Base-by-base conservation (phyloP, 1,140 invertebrate species). In the Rhopalosiphum maidis region DNA sequence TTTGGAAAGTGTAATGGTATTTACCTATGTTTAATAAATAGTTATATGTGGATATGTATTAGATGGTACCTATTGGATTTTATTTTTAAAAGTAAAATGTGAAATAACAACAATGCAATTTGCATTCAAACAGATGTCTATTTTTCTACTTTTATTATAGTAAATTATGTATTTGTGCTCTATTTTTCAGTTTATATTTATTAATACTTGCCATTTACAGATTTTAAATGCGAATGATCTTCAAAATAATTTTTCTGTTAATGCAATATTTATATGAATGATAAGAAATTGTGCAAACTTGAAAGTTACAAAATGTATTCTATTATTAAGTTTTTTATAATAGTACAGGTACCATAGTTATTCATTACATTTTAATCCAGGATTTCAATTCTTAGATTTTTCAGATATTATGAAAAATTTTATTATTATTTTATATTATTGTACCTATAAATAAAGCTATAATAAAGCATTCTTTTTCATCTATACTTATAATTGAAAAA, bases 21-120 rank as follows among this genome's bases (percentile, higher is more conserved):
- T 0, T 68, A 68, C 60, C 60, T 18, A 68, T 60, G 30, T n/a
- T n/a, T 9, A 68, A 68, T n/a, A n/a, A 9, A 68, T 25, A 68
- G n/a, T 68, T 68, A 60, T 60, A 60, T 60, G 30, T n/a, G 60
- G 30, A n/a, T 30, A 11, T n/a, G 30, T 30, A 68, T 68, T 68
- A 68, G 60, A 23, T 55, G 9, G 30, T 68, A 77, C 55, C 3
- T n/a, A 68, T n/a, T 18, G 15, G 5, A 18, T n/a, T 68, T 77
- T n/a, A 77, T 77, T 77, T 77, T n/a, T 0, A n/a, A 77, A 68
- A 77, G n/a, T 77, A 77, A 68, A n/a, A n/a, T 77, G 0, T 77
- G 60, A n/a, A 77, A 77, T 77, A 30, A 87, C 11, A 87, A 87
- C 25, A 87, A 87, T 46, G 15, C 43, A 87, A 87, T 87, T 87